Conservation (phyloP, 2,113 vertebrate genomes). For the Barnardius zonarius region DNA sequence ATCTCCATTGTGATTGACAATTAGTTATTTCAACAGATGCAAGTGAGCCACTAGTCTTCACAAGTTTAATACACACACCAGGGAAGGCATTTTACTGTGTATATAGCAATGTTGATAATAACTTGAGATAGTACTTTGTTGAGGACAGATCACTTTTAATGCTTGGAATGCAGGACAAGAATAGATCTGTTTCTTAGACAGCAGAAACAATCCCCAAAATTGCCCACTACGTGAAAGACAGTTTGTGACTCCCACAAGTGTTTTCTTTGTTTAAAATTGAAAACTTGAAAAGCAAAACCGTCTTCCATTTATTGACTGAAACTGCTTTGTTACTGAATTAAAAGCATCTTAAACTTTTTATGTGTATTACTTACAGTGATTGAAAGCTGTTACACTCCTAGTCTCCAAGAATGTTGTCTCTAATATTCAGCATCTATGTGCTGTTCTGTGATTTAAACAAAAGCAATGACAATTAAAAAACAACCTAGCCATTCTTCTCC, state of each 20-base stretch:
- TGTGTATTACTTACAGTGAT: neutral
- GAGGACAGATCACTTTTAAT: neutral
- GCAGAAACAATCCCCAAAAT: neutral
- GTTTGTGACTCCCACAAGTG: neutral
- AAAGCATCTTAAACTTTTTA: neutral
- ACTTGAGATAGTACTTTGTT: neutral
- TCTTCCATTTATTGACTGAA: neutral
- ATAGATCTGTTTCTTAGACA: neutral
- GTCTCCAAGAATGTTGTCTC: neutral
- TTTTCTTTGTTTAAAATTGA: neutral
- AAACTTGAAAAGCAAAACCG: neutral
- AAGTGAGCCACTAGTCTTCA: neutral
- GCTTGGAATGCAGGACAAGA: neutral
- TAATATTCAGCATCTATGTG: neutral
- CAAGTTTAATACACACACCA: neutral
- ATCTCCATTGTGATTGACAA: neutral
- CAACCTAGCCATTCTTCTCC: neutral
- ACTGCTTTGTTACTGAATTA: neutral
- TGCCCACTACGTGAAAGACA: neutral
- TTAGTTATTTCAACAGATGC: neutral
- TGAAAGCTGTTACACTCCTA: neutral
- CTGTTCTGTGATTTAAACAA: neutral
- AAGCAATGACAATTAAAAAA: neutral
- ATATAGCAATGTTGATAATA: neutral
- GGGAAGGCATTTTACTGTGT: neutral